These are phyloP conservation scores for Samia ricini DNA, from an alignment of 1,140 invertebrate genomes.

Conservation along the genomic window DNA sequence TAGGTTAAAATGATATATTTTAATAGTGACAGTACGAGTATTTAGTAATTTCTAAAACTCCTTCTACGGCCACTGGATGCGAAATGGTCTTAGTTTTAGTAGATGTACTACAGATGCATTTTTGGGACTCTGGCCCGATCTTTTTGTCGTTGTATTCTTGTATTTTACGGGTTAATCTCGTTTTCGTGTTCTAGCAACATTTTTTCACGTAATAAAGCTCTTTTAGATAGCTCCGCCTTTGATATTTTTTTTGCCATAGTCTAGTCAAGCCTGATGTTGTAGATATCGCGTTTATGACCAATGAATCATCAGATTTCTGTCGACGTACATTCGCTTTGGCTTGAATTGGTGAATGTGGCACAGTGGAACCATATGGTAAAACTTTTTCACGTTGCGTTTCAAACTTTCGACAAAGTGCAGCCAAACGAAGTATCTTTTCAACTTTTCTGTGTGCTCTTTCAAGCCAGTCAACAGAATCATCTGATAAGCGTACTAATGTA, in stretches of 20 bases:
- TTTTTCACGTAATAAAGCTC: conserved; percentile 59
- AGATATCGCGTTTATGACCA: conserved; percentile 50
- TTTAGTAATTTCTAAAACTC: conserved; percentile 39
- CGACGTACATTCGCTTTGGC: conserved; percentile 34
- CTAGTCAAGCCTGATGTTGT: conserved; percentile 53
- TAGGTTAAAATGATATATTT: too few relatives aligned
- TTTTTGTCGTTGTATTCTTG: conserved; percentile 39
- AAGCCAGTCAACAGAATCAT: conserved; percentile 53
- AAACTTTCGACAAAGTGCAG: conserved; percentile 77
- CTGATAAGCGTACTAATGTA: conserved; percentile 47
- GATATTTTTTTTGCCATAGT: conserved; percentile 62
- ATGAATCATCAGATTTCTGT: conserved; percentile 49
- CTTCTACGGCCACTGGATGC: conserved; percentile 43
- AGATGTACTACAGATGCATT: conserved; percentile 36
- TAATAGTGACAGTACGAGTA: background rate
- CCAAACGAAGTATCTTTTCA: conserved; percentile 75
- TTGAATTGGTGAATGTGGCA: conserved; percentile 63
- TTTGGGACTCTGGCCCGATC: conserved; percentile 29
- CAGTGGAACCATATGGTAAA: conserved; percentile 73
- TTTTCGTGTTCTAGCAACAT: conserved; percentile 56
- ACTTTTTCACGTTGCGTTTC: conserved; percentile 79
- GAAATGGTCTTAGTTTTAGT: conserved; percentile 14
- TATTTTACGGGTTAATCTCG: conserved; percentile 37
- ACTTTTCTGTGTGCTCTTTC: conserved; percentile 62
- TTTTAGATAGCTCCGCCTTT: conserved; percentile 54